Conservation (phyloP, 2,113 vertebrate genomes). For the Daubentonia madagascariensis region DNA sequence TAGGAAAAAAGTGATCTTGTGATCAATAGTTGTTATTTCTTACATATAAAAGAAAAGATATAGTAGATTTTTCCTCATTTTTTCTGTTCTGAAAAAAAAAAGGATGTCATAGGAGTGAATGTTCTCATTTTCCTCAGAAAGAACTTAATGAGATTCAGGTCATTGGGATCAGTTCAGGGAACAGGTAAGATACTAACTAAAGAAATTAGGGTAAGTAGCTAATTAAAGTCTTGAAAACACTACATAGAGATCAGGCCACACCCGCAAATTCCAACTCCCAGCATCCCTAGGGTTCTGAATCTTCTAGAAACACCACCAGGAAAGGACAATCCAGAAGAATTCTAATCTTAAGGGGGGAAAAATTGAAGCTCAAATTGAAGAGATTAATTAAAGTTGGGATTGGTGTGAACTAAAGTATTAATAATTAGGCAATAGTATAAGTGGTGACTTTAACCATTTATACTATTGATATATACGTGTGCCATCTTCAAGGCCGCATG, state of each 20-base stretch:
- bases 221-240: constrained; percentile 50
- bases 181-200: constrained; percentile 29
- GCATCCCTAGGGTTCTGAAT: background rate
- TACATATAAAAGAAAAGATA: background rate
- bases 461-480: fast-evolving
- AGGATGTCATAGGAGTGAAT: background rate
- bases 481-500: background rate
- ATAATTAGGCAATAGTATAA: background rate
- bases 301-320: background rate
- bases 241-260: background rate
- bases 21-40: background rate
- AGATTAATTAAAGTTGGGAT: background rate
- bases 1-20: background rate
- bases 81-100: background rate
- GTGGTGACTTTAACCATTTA: background rate
- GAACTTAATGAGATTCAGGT: constrained; percentile 42
- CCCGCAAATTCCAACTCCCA: background rate
- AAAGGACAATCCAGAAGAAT: background rate
- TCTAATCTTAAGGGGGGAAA: background rate
- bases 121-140: constrained; percentile 24
- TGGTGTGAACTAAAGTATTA: background rate
- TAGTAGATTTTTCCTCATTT: background rate
- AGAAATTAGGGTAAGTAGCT: constrained; percentile 61
- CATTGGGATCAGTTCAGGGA: background rate
- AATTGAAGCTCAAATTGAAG: background rate